Conservation (phyloP, 2,888 invertebrate genomes). For the Drosophila mimetica region DNA sequence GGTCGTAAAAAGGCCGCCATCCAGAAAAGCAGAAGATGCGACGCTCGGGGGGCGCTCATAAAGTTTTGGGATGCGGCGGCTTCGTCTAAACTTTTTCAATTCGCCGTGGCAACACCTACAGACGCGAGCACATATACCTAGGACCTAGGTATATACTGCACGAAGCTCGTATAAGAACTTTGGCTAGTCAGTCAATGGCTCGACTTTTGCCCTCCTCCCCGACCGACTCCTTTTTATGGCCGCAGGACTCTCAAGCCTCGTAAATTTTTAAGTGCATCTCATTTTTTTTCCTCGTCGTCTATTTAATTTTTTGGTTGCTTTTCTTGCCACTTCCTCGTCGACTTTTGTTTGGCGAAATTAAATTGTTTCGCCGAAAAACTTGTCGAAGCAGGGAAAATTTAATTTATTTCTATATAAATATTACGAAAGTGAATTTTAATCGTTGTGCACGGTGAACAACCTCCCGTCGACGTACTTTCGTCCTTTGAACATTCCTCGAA, state of each 20-base stretch:
- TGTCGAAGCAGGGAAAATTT: constrained; percentile 69
- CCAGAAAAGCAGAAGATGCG: constrained; percentile 1
- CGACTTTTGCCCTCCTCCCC: constrained; percentile 27
- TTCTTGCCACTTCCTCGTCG: constrained; percentile 29
- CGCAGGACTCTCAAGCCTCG: constrained; percentile 61
- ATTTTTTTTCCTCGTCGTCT: constrained; percentile 47
- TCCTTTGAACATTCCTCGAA: constrained; percentile 67
- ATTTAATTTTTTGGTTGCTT: constrained; percentile 16
- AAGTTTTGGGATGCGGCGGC: constrained; percentile 57
- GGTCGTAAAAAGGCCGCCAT: constrained; percentile 63
- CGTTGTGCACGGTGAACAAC: constrained; percentile 44
- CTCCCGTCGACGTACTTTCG: constrained; percentile 38
- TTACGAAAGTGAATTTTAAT: constrained; percentile 78
- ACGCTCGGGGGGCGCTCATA: constrained; percentile 54
- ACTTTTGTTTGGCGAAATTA: constrained; percentile 72
- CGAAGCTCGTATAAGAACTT: constrained; percentile 41
- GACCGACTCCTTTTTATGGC: constrained; percentile 55
- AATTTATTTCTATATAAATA: constrained; percentile 77
- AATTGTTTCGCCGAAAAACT: constrained; percentile 71
- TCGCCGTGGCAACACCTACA: constrained; percentile 71
- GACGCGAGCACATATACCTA: constrained; percentile 7
- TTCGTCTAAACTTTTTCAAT: constrained; percentile 75
- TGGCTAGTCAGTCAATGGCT: constrained; percentile 67
- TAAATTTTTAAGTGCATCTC: constrained; percentile 75
- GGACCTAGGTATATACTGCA: constrained; percentile 14